Evolutionary conservation across 2,888 invertebrate genomes (phyloP).

Genomic region (Resseliella maxima): DNA sequence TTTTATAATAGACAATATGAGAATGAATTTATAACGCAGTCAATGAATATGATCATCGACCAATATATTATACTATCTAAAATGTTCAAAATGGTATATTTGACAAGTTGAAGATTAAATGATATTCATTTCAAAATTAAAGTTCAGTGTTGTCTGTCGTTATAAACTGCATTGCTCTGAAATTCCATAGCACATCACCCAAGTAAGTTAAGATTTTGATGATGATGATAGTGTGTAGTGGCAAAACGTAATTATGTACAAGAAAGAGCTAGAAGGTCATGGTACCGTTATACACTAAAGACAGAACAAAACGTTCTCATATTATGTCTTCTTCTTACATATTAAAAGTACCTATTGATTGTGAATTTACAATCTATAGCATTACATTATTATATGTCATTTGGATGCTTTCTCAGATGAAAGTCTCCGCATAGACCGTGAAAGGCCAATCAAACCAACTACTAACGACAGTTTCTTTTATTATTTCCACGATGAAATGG

Average conservation of each 20-base stretch:
- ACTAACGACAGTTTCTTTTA: neutral
- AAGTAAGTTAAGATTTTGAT: slow-evolving; percentile 31
- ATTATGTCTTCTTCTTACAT: neutral
- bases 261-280: neutral
- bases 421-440: neutral
- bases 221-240: neutral
- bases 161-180: slow-evolving; percentile 14
- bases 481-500: neutral
- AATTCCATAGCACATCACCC: neutral
- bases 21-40: too few relatives aligned
- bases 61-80: too few relatives aligned
- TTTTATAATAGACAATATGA: too few relatives aligned
- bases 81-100: too few relatives aligned
- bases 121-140: too few relatives aligned
- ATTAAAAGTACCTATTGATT: neutral
- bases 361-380: neutral
- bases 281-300: neutral
- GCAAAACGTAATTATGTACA: neutral
- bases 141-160: neutral
- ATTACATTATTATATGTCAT: neutral
- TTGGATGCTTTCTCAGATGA: neutral
- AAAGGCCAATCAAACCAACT: neutral
- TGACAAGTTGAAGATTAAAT: too few relatives aligned
- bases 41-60: too few relatives aligned
- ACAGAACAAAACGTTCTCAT: slow-evolving; percentile 6